Conservation (phyloP, 2,888 invertebrate genomes). For the Drosophila atroscutellata region DNA sequence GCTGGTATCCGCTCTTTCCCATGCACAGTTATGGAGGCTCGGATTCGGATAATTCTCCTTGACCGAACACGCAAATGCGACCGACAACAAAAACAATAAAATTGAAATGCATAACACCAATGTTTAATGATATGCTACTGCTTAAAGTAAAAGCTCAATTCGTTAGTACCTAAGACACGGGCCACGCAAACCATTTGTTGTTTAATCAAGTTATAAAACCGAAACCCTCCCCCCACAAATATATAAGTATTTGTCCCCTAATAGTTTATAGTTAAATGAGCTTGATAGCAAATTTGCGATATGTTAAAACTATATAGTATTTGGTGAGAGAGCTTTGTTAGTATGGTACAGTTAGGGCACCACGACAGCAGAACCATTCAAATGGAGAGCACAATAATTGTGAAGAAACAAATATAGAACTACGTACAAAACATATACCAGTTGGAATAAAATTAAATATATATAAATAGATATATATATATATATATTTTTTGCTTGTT, state of each 20-base stretch:
- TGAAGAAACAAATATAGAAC: constrained; percentile 36
- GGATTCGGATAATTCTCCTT: constrained; percentile 86
- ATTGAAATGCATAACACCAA: constrained; percentile 63
- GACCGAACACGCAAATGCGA: constrained; percentile 82
- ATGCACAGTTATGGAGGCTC: constrained; percentile 92
- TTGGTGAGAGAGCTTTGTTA: constrained; percentile 68
- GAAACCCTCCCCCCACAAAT: constrained; percentile 1
- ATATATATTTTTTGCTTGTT: constrained; percentile 52
- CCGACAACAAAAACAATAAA: constrained; percentile 56
- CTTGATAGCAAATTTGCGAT: constrained; percentile 41
- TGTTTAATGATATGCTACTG: constrained; percentile 47
- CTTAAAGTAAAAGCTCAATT: constrained; percentile 73
- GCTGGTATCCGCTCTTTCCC: constrained; percentile 97
- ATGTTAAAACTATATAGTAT: constrained; percentile 23
- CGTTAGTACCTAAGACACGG: constrained; percentile 69
- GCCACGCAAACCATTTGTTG: constrained; percentile 32
- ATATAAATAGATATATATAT: constrained; percentile 12
- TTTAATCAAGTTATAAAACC: constrained; percentile 29
- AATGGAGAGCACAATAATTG: constrained; percentile 65
- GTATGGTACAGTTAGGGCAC: constrained; percentile 52
- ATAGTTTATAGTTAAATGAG: constrained; percentile 52
- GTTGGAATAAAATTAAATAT: constrained; percentile 11
- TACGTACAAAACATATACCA: constrained; percentile 17
- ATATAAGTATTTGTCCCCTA: constrained; percentile 16
- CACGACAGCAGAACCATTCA: constrained; percentile 34